Evolutionary conservation across 1,140 invertebrate species (phyloP).

Genomic region (Diorhabda carinulata): DNA sequence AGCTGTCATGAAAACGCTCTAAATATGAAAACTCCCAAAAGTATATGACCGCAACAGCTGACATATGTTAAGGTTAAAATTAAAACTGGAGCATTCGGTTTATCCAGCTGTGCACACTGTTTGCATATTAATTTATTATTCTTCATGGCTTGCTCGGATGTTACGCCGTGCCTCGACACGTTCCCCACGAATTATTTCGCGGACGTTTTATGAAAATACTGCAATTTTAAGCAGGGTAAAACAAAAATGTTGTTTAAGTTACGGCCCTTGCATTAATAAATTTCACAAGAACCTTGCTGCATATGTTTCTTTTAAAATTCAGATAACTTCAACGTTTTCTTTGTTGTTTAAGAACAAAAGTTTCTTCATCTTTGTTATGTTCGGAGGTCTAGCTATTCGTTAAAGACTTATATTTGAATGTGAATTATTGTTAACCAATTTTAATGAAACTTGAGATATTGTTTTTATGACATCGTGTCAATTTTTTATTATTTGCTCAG

Average conservation of each 20-base stretch:
- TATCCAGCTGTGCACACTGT: constrained; percentile 15
- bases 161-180: neutral
- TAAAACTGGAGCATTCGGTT: constrained; percentile 17
- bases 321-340: neutral
- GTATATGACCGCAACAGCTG: constrained; percentile 19
- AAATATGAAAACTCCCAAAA: constrained; percentile 17
- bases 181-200: constrained; percentile 1
- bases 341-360: too few species aligned
- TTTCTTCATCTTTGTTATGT: too few species aligned
- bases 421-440: too few species aligned
- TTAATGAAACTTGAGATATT: too few species aligned
- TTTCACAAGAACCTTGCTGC: neutral
- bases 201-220: neutral
- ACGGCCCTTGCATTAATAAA: neutral
- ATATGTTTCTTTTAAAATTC: neutral
- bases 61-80: constrained; percentile 19
- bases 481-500: too few species aligned
- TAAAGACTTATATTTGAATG: too few species aligned
- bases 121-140: constrained; percentile 17
- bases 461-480: too few species aligned
- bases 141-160: constrained; percentile 3
- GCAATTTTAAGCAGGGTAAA: neutral
- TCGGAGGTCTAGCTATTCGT: too few species aligned
- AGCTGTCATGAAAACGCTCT: constrained; percentile 12
- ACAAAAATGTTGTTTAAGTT: constrained; percentile 3